Evolutionary conservation across 2,797 vertebrate species (phyloP).

Genomic region (Acanthornis magna): DNA sequence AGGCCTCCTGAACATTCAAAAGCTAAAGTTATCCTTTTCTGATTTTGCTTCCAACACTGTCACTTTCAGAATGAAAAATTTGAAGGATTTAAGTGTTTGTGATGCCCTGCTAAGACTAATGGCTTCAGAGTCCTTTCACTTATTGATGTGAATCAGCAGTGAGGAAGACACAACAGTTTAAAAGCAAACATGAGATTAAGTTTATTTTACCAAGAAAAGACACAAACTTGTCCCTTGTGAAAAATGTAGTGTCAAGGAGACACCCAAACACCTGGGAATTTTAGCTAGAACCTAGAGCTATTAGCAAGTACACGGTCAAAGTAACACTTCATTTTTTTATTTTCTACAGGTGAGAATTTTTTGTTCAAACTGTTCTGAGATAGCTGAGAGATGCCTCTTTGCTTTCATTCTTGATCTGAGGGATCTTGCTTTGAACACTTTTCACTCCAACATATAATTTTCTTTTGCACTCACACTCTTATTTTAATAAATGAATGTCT

Average conservation of each 20-base stretch:
- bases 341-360: not conserved
- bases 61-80: not conserved
- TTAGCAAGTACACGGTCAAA: not conserved
- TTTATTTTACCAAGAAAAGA: not conserved
- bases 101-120: not conserved
- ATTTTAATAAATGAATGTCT: constrained; percentile 22
- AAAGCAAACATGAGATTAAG: not conserved
- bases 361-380: not conserved
- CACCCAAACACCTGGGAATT: not conserved
- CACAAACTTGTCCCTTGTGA: not conserved
- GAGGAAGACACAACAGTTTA: not conserved
- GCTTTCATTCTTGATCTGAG: not conserved
- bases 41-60: not conserved
- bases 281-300: not conserved
- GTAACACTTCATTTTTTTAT: not conserved
- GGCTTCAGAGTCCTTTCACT: not conserved
- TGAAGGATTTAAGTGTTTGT: not conserved
- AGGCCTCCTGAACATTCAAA: not conserved
- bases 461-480: not conserved
- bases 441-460: not conserved
- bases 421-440: not conserved
- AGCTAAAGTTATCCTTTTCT: not conserved
- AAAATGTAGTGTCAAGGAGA: not conserved
- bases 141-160: fast-evolving
- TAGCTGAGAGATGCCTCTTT: not conserved